These are phyloP conservation scores for Chrysomallon squamiferum DNA, from an alignment of 1,140 invertebrate genomes.

Conservation along the genomic window DNA sequence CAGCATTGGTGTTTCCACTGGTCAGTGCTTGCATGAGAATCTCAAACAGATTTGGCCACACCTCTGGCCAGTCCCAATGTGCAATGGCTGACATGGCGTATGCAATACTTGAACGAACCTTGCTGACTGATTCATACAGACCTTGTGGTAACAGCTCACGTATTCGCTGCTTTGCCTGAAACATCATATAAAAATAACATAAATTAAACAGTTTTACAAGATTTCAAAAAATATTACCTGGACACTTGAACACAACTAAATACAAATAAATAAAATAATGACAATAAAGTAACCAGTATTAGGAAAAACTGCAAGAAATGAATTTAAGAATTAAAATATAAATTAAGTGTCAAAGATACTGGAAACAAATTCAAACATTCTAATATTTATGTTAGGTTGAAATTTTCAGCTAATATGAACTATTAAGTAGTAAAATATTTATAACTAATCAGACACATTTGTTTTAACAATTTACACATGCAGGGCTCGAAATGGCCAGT, in stretches of 20 bases:
- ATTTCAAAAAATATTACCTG: background rate
- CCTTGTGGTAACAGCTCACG: conserved; percentile 74
- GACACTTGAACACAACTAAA: background rate
- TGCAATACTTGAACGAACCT: conserved; percentile 75
- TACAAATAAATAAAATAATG: background rate
- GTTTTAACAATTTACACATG: too few relatives aligned
- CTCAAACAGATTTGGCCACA: conserved; percentile 78
- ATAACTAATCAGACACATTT: too few relatives aligned
- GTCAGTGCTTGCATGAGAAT: conserved; percentile 72
- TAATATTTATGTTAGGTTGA: too few relatives aligned
- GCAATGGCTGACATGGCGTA: conserved; percentile 80
- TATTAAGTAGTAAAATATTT: too few relatives aligned
- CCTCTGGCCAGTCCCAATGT: conserved; percentile 80
- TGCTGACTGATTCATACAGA: conserved; percentile 75
- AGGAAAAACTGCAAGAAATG: background rate
- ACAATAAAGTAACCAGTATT: too few relatives aligned
- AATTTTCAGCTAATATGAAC: too few relatives aligned
- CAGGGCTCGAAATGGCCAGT: too few relatives aligned
- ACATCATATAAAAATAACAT: conserved; percentile 1
- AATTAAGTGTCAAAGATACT: background rate
- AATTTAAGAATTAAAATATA: background rate
- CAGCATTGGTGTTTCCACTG: conserved; percentile 66
- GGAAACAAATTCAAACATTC: background rate
- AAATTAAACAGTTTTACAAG: background rate
- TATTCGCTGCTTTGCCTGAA: conserved; percentile 72